Conservation (phyloP, 1,140 invertebrate species). For the Saccostrea glomerata region DNA sequence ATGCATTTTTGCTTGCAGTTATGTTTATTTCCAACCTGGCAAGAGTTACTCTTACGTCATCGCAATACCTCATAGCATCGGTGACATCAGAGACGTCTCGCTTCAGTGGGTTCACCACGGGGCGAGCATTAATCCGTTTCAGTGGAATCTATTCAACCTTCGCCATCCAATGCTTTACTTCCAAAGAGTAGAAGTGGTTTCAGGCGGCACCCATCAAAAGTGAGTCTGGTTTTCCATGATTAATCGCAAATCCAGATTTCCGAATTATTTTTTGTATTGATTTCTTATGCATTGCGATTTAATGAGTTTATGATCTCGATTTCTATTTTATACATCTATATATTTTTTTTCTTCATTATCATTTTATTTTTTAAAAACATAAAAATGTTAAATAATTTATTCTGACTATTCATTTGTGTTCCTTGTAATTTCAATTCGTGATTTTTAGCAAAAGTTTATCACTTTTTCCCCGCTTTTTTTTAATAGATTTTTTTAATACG, state of each 20-base stretch:
- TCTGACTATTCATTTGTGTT: no score
- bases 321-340: conserved; percentile 8
- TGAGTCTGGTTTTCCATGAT: conserved; percentile 37
- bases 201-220: conserved; percentile 44
- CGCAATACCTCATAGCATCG: conserved; percentile 51
- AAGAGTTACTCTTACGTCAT: conserved; percentile 56
- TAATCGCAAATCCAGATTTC: no score
- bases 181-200: conserved; percentile 38
- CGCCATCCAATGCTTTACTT: conserved; percentile 58
- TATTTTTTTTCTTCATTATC: no score
- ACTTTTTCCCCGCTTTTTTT: no score
- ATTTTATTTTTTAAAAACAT: no score
- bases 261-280: no score
- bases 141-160: conserved; percentile 58
- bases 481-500: no score
- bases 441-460: neutral
- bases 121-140: conserved; percentile 43
- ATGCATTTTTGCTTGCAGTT: conserved; percentile 39
- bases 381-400: no score
- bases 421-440: neutral
- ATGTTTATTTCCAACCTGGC: conserved; percentile 51
- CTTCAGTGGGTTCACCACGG: conserved; percentile 56
- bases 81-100: conserved; percentile 49
- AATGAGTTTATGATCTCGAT: neutral
- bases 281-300: no score